Percentiles rank a stretch among this genome's conserved stretches.
Evolutionary conservation across 2,888 invertebrate genomes (phyloP).

Genomic region (Candidula unifasciata): DNA sequence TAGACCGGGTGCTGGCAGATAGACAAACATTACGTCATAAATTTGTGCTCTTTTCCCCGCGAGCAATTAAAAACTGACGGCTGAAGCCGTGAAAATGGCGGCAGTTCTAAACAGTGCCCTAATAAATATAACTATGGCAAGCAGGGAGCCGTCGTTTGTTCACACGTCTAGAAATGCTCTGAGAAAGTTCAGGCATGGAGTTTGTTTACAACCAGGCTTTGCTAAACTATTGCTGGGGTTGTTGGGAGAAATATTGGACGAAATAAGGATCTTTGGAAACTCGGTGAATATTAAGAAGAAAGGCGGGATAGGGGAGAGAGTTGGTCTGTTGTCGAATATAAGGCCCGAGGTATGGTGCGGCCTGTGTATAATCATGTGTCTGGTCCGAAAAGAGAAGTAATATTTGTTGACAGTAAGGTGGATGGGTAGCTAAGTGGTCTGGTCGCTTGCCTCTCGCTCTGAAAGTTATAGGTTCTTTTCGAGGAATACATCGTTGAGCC

Average conservation of each 20-base stretch:
- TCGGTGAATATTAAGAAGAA: too few relatives aligned
- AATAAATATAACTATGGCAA: conserved; percentile 8
- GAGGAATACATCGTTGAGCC: too few relatives aligned
- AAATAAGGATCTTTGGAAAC: background rate
- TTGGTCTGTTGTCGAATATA: too few relatives aligned
- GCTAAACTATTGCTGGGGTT: background rate
- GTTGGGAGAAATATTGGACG: background rate
- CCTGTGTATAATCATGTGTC: too few relatives aligned
- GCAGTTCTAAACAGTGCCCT: conserved; percentile 21
- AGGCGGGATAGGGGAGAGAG: too few relatives aligned
- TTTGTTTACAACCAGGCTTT: too few relatives aligned
- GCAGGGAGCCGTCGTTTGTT: background rate
- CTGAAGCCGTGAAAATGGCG: conserved; percentile 12
- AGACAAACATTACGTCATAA: conserved; percentile 35
- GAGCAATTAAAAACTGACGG: conserved; percentile 34
- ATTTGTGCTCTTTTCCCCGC: background rate
- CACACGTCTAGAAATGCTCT: background rate
- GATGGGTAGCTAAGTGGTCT: too few relatives aligned
- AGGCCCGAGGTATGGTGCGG: too few relatives aligned
- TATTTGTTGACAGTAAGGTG: too few relatives aligned
- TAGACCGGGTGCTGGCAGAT: conserved; percentile 11
- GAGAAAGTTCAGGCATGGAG: background rate
- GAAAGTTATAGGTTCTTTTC: too few relatives aligned
- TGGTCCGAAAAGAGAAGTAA: too few relatives aligned
- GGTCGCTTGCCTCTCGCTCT: too few relatives aligned